A percentile compares a stretch with the other conserved stretches of the same genome.
Conservation (phyloP, 2,888 invertebrate genomes). For the Horisme vitalbata region DNA sequence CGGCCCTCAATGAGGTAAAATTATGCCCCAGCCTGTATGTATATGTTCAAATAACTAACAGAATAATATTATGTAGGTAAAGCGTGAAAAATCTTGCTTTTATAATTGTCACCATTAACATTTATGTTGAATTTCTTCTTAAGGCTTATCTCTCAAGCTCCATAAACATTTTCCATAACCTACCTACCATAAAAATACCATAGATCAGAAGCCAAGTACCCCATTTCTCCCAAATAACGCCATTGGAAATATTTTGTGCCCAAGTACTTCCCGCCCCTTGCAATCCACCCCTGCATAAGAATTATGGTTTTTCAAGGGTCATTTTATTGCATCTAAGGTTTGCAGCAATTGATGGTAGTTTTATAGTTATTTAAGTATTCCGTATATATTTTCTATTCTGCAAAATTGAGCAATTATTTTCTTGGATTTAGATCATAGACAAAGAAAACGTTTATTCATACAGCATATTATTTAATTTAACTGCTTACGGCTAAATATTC, state of each 20-base stretch:
- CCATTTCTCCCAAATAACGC: conserved; percentile 18
- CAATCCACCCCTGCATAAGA: conserved; percentile 41
- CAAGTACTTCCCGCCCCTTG: conserved; percentile 23
- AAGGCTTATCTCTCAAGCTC: neutral
- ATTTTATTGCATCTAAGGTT: conserved; percentile 52
- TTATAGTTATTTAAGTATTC: conserved; percentile 41
- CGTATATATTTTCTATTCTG: conserved; percentile 16
- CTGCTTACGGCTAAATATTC: too few relatives aligned
- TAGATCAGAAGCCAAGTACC: conserved; percentile 14
- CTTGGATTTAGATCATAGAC: too few relatives aligned
- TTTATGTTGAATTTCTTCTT: too few relatives aligned
- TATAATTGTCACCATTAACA: too few relatives aligned
- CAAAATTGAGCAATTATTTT: too few relatives aligned
- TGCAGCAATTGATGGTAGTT: conserved; percentile 40
- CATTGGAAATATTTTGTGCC: conserved; percentile 21
- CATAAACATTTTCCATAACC: conserved; percentile 3
- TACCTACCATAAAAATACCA: conserved; percentile 6
- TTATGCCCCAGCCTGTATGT: too few relatives aligned
- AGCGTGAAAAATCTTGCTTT: too few relatives aligned
- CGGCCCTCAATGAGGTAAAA: too few relatives aligned
- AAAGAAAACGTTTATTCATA: too few relatives aligned
- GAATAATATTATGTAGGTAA: too few relatives aligned
- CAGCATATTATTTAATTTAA: too few relatives aligned
- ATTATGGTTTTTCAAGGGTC: conserved; percentile 56
- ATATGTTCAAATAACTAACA: too few relatives aligned